These are phyloP conservation scores for Rhincodon typus DNA, from an alignment of 2,797 vertebrate species.

Conservation along the genomic window DNA sequence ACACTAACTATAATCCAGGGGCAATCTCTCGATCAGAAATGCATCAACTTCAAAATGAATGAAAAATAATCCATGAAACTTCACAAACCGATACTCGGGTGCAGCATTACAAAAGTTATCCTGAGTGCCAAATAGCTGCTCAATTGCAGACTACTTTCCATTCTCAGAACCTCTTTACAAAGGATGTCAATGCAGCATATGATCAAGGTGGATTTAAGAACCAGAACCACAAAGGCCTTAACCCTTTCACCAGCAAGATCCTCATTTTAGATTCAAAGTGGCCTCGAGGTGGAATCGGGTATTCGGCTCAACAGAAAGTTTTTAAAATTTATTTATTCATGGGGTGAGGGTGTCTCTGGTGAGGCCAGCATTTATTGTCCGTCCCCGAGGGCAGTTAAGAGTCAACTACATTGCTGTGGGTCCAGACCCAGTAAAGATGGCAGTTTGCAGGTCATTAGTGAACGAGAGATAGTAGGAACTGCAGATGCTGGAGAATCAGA, in stretches of 20 bases:
- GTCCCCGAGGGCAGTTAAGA: too few relatives aligned
- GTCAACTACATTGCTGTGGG: too few relatives aligned
- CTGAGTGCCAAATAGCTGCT: not conserved
- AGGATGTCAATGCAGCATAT: not conserved
- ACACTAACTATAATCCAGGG: not conserved
- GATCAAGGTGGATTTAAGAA: not conserved
- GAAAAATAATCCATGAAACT: not conserved
- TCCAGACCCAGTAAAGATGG: too few relatives aligned
- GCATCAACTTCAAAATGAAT: not conserved
- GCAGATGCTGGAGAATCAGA: too few relatives aligned
- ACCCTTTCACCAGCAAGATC: not conserved
- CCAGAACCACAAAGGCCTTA: not conserved
- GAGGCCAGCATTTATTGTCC: too few relatives aligned
- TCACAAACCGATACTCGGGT: not conserved
- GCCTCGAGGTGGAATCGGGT: not conserved
- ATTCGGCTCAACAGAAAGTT: too few relatives aligned
- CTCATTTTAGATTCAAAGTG: not conserved
- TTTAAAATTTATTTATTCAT: too few relatives aligned
- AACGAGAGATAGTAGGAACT: too few relatives aligned
- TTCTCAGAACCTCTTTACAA: not conserved
- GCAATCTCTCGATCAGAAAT: too few relatives aligned
- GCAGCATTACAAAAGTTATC: not conserved
- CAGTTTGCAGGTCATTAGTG: too few relatives aligned
- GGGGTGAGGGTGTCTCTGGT: too few relatives aligned
- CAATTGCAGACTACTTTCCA: not conserved